Evolutionary conservation across 1,140 invertebrate genomes (phyloP).

Genomic region (Hylaeus volcanicus): DNA sequence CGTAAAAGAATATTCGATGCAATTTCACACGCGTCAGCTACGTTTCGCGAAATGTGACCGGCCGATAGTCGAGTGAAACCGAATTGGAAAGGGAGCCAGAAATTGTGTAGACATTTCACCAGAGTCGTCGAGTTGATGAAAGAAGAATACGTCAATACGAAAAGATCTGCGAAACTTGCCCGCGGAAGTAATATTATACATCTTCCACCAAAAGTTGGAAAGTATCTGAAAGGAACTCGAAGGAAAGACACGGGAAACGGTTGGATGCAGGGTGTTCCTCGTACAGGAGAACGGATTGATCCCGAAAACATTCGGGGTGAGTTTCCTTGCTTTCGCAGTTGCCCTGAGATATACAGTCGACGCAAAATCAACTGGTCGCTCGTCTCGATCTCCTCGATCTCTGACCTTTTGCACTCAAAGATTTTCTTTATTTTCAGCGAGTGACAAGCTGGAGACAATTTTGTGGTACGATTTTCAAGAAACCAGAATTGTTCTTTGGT

Average conservation of each 20-base stretch:
- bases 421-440: no score
- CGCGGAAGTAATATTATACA: slow-evolving; percentile 60
- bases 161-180: slow-evolving; percentile 37
- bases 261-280: slow-evolving; percentile 34
- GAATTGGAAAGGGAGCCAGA: neutral
- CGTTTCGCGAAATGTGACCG: neutral
- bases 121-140: slow-evolving; percentile 48
- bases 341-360: slow-evolving; percentile 7
- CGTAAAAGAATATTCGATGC: neutral
- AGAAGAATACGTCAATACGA: slow-evolving; percentile 45
- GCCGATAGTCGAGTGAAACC: neutral
- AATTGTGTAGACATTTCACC: slow-evolving; percentile 5
- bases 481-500: no score
- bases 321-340: slow-evolving; percentile 47
- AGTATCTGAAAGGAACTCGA: slow-evolving; percentile 37
- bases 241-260: slow-evolving; percentile 33
- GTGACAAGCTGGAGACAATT: no score
- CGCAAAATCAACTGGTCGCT: neutral
- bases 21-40: neutral
- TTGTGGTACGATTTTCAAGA: no score
- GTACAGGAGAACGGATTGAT: slow-evolving; percentile 52
- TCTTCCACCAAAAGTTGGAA: slow-evolving; percentile 51
- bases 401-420: neutral
- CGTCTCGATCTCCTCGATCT: neutral
- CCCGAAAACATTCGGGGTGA: slow-evolving; percentile 53